phyloP scores from a whole-genome alignment of 2,888 invertebrate species.

The Monopis laevigella region DNA sequence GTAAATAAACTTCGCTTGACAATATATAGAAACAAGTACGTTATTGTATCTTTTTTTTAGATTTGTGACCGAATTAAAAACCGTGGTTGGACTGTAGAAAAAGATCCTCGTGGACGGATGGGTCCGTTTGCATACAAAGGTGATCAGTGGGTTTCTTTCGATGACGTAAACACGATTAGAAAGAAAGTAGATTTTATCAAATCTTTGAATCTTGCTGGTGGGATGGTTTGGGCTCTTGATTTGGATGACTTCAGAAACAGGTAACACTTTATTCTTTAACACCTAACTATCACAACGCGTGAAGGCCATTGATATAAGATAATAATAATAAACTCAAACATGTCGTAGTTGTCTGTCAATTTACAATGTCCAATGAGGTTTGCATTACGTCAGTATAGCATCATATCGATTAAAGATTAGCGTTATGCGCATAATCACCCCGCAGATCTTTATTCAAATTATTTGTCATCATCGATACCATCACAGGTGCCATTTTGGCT shows the following conservation, averaged over 20 bases:
- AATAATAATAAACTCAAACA: no score
- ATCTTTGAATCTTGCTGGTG: slow-evolving; percentile 81
- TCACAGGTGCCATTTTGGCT: no score
- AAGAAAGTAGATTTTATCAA: slow-evolving; percentile 83
- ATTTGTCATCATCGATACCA: no score
- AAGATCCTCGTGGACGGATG: slow-evolving; percentile 80
- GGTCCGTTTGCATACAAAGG: slow-evolving; percentile 90
- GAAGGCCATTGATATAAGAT: no score
- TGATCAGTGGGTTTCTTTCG: slow-evolving; percentile 92
- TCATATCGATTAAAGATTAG: not conserved
- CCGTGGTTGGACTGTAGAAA: slow-evolving; percentile 82
- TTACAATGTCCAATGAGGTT: no score
- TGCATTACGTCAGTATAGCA: no score
- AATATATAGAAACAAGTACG: no score
- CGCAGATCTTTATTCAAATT: not conserved
- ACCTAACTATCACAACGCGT: no score
- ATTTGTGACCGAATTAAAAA: slow-evolving; percentile 84
- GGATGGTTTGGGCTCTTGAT: slow-evolving; percentile 92
- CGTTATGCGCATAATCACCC: no score
- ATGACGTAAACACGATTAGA: slow-evolving; percentile 82
- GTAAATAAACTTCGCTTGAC: no score
- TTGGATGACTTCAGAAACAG: slow-evolving; percentile 85
- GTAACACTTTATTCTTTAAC: no score
- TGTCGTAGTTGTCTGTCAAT: no score
- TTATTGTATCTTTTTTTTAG: slow-evolving; percentile 42